Conservation (phyloP, 2,888 invertebrate genomes). For the Enchytraeus crypticus region DNA sequence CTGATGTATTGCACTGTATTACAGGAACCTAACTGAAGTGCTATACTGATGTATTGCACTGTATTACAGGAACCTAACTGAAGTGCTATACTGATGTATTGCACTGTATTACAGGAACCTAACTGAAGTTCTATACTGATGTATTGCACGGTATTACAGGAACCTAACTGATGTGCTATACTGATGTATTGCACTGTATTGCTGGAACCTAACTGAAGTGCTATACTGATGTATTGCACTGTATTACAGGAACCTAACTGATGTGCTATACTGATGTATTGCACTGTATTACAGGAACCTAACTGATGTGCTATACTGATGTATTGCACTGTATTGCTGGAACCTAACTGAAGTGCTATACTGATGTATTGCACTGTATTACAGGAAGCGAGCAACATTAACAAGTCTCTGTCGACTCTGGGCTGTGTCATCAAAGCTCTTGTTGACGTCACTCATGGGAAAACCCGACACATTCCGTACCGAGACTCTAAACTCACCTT, state of each 20-base stretch:
- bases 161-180: too few species aligned
- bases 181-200: too few species aligned
- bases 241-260: not conserved
- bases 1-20: too few species aligned
- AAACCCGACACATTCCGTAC: slow-evolving; percentile 46
- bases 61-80: too few species aligned
- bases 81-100: too few species aligned
- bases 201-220: not conserved
- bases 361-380: not conserved
- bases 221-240: not conserved
- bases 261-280: not conserved
- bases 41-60: too few species aligned
- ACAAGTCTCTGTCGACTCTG: slow-evolving; percentile 47
- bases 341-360: not conserved
- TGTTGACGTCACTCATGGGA: slow-evolving; percentile 35
- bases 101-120: too few species aligned
- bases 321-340: not conserved
- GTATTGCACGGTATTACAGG: too few species aligned
- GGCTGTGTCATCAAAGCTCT: slow-evolving; percentile 48
- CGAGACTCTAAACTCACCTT: slow-evolving; percentile 50
- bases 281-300: slow-evolving; percentile 40
- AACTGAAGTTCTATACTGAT: too few species aligned
- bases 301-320: slow-evolving; percentile 18
- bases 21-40: too few species aligned
- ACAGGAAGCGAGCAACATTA: slow-evolving; percentile 49